Conservation (phyloP, 23 tunicate genomes). For the Oikopleura albicans region DNA sequence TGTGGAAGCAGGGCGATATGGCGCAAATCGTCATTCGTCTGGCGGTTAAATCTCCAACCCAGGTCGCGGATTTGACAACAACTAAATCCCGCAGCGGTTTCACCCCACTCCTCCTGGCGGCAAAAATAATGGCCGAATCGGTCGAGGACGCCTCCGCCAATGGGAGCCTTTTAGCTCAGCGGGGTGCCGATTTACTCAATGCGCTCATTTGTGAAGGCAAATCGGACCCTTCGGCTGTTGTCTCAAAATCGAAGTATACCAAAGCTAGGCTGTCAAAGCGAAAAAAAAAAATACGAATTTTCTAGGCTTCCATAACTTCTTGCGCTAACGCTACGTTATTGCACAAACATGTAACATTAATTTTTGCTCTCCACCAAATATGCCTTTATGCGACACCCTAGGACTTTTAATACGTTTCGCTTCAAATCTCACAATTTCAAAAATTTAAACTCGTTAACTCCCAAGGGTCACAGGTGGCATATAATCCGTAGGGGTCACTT, state of each 20-base stretch:
- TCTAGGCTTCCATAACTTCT: too few species aligned
- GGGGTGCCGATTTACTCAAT: slow-evolving; percentile 31
- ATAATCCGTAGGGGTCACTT: too few species aligned
- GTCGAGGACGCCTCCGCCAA: neutral
- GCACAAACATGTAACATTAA: too few species aligned
- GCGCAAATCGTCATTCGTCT: neutral
- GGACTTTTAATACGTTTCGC: too few species aligned
- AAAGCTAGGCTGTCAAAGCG: too few species aligned
- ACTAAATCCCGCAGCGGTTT: slow-evolving; percentile 54
- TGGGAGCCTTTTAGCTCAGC: neutral
- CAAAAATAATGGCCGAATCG: slow-evolving; percentile 63
- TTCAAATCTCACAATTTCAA: too few species aligned
- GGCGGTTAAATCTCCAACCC: neutral
- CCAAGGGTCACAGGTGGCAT: too few species aligned
- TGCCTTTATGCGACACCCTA: too few species aligned
- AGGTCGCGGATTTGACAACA: slow-evolving; percentile 43
- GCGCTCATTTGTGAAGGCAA: slow-evolving; percentile 62
- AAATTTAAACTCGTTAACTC: too few species aligned
- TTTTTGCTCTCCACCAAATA: too few species aligned
- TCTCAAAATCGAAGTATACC: slow-evolving; percentile 34
- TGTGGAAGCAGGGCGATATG: slow-evolving; percentile 37
- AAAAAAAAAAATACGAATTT: too few species aligned
- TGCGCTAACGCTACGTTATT: too few species aligned
- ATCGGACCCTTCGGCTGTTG: slow-evolving; percentile 58
- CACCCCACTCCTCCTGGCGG: slow-evolving; percentile 56